These are phyloP conservation scores for Desmophyllum pertusum DNA, from an alignment of 92 coral and sea anemone species.

Conservation along the genomic window DNA sequence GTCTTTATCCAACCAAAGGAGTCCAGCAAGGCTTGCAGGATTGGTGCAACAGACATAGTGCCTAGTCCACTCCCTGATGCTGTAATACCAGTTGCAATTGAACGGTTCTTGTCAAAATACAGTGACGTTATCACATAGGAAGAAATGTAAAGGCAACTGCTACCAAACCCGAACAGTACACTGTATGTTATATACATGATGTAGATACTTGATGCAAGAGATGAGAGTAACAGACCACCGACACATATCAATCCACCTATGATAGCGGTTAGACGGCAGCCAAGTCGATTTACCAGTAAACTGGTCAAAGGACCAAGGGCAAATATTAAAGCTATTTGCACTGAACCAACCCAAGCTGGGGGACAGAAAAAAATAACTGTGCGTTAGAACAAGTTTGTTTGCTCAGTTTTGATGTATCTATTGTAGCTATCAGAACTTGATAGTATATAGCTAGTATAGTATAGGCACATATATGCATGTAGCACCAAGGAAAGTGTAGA, in stretches of 20 bases:
- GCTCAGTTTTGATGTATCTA: too few species aligned
- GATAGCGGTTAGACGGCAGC: constrained; percentile 55
- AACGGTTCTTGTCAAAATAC: constrained; percentile 63
- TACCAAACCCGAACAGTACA: constrained; percentile 67
- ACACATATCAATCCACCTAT: constrained; percentile 60
- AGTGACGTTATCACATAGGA: constrained; percentile 61
- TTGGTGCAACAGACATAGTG: constrained; percentile 50
- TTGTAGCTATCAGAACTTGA: too few species aligned
- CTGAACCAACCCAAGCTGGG: constrained; percentile 76
- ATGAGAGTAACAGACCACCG: constrained; percentile 58
- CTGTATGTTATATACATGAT: constrained; percentile 65
- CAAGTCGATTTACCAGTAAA: constrained; percentile 55
- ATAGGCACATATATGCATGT: too few species aligned
- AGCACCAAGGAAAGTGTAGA: too few species aligned
- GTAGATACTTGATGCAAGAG: constrained; percentile 57
- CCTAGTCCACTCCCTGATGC: constrained; percentile 70
- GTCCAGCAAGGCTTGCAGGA: constrained; percentile 40
- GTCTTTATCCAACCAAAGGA: constrained; percentile 53
- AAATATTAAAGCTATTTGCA: constrained; percentile 56
- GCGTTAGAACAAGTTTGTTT: too few species aligned
- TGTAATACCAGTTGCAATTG: constrained; percentile 69
- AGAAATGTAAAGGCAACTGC: constrained; percentile 65
- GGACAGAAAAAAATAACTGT: background rate
- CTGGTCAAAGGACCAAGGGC: constrained; percentile 55
- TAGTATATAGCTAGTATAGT: too few species aligned